Evolutionary conservation across 2,888 invertebrate species (phyloP), one percentile per base, ranked within the genome.

Genomic region (Lepetodrilus schrolli): DNA sequence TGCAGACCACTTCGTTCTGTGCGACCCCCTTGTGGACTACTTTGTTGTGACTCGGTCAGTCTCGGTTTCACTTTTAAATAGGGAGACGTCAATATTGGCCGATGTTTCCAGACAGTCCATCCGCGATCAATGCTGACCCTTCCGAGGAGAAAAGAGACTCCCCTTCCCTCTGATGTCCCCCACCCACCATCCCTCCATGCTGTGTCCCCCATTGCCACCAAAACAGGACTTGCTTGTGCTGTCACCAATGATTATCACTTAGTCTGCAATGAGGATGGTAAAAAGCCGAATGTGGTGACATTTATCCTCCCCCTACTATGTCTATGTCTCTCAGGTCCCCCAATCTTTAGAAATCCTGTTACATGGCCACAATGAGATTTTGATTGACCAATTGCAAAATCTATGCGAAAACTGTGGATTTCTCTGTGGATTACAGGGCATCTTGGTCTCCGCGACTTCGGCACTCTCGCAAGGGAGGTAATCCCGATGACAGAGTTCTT

Each of bases 351-450:
- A 58, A 58, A 58, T 58, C 58, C 26, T 3, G 58, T 58, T 58
- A 58, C 34, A 34, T 7, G 5, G 30, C 58, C 17, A 58, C 58
- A 58, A 58, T 58, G 58, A 30, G 58, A 34, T 58, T 58, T 30
- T 58, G 58, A 58, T 58, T 58, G 58, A 58, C 58, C 58, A 58
- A 30, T 58, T 7, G 26, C 30, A 26, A 58, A 58, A 58, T 58
- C 58, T 58, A 58, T 58, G n/a, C 26, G 34, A 58, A 58, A 58
- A 30, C 34, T 34, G 30, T 30, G 21, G 58, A 23, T 23, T 58
- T 58, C 58, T 30, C 30, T 58, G 26, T 7, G 17, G 34, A 30
- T 58, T 58, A 30, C 34, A 30, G 58, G 58, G 30, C 30, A 58
- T 34, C 17, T 58, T 58, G 26, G 26, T 58, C 34, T 58, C 58